Base-by-base conservation (phyloP, 2,797 vertebrate genomes). In the Synaphobranchus kaupii region DNA sequence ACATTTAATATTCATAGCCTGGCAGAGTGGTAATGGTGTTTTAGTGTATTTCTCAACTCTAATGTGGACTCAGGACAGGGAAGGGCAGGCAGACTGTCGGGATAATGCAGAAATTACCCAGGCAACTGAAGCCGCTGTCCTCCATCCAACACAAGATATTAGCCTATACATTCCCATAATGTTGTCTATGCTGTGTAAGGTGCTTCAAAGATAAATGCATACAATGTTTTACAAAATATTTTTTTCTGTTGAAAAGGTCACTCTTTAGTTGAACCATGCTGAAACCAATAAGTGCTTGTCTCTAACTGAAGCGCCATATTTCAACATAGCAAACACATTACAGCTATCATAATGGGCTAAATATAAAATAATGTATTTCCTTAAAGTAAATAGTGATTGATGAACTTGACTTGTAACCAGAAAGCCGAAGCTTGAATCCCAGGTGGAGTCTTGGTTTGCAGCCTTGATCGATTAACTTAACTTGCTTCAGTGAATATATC, bases 1-100 rank as follows among this genome's bases (percentile, higher is more conserved):
- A 95, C 91, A 94, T 93, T 93, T 92, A 90, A 89, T 90, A 93
- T 93, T 93, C 90, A 90, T 91, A 92, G 93, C 89, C 93, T 92
- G 91, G 90, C 91, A 90, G 88, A 86, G 91, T 90, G 92, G 92
- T 94, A 93, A 94, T 90, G 91, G 93, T 84, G 92, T 92, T 93
- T 94, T 93, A 92, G 92, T 90, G 92, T 91, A 91, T 93, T 93
- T 88, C 85, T 87, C 84, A 89, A 81, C 52, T 89, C 86, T 91
- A 90, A 89, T 91, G 89, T 87, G 91, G 15, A 83, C 82, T 34
- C 50, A 31, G 52, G 56, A 54, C 68, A 44, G 71, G 93, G 92
- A 93, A 93, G 93, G 93, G 91, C 92, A 89, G 88, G 89, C 87
- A 89, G 68, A 34, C 12, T 22, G 78, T 50, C 47, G 9, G n/a